These are phyloP conservation scores for Phenganax subtilis DNA, from an alignment of 92 coral and sea anemone genomes.

Conservation along the genomic window DNA sequence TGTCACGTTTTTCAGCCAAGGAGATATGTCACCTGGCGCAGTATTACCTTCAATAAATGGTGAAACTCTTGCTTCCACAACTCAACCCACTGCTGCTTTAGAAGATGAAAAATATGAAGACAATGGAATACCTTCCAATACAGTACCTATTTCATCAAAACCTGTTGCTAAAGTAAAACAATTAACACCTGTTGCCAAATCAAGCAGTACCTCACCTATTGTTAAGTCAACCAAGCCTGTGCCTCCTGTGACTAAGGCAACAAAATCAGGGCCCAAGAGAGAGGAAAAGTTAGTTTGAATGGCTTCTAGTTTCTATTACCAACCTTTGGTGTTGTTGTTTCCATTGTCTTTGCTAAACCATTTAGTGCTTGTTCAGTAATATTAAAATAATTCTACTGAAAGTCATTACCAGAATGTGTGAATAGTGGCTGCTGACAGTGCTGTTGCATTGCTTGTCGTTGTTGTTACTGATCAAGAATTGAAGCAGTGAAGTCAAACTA, in stretches of 20 bases:
- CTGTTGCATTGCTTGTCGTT: background rate
- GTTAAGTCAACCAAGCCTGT: too few relatives aligned
- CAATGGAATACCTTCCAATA: background rate
- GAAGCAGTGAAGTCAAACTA: background rate
- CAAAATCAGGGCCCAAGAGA: constrained; percentile 12
- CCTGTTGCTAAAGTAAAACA: background rate
- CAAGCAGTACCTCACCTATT: too few relatives aligned
- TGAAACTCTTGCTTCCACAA: background rate
- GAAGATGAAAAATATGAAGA: constrained; percentile 2
- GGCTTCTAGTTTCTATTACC: too few relatives aligned
- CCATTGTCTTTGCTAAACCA: background rate
- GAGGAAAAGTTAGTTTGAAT: constrained; percentile 18
- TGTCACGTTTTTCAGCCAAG: background rate
- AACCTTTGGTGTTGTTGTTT: too few relatives aligned
- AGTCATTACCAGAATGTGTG: too few relatives aligned
- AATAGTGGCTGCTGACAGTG: too few relatives aligned
- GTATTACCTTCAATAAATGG: background rate
- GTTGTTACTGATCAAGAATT: background rate
- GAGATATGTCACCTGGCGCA: background rate
- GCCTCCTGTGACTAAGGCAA: background rate
- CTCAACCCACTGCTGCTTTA: background rate
- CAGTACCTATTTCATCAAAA: constrained; percentile 8
- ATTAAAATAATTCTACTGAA: too few relatives aligned
- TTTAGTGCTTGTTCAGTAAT: background rate
- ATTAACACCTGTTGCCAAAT: too few relatives aligned